phyloP scores from a whole-genome alignment of 2,888 invertebrate genomes.

The Lacanobia wlatinum region DNA sequence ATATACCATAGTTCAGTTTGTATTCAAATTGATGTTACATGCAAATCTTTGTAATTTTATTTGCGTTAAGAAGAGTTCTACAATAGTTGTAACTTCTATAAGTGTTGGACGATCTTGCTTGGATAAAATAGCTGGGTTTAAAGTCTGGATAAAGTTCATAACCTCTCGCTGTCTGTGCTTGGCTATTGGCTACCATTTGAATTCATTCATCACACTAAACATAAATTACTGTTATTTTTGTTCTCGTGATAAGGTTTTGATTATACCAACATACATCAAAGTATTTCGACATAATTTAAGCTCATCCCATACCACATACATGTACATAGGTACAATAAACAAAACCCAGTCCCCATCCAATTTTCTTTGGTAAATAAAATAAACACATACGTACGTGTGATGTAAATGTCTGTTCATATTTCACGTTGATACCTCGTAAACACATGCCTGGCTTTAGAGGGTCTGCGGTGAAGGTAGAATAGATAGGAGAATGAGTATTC shows the following conservation, averaged over 20 bases:
- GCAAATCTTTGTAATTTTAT: not conserved
- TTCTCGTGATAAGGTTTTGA: not conserved
- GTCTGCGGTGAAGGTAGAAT: not conserved
- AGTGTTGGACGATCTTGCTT: not conserved
- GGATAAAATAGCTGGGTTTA: not conserved
- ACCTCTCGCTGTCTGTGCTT: no score
- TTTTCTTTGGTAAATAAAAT: conserved; percentile 55
- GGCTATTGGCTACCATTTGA: no score
- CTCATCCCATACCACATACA: not conserved
- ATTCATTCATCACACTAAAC: no score
- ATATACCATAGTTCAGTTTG: not conserved
- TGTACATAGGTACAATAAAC: conserved; percentile 1
- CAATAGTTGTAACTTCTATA: not conserved
- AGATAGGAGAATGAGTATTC: not conserved
- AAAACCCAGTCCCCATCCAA: conserved; percentile 29
- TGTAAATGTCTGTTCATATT: conserved; percentile 33
- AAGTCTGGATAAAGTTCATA: not conserved
- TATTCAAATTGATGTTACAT: conserved; percentile 3
- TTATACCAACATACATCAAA: not conserved
- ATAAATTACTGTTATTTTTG: not conserved
- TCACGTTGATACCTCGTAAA: conserved; percentile 47
- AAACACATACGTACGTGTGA: not conserved
- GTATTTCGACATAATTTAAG: not conserved
- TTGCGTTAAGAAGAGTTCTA: not conserved
- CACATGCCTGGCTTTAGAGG: conserved; percentile 19